phyloP scores from a whole-genome alignment of 35 echinoderm and acorn worm species.

The Anneissia japonica region DNA sequence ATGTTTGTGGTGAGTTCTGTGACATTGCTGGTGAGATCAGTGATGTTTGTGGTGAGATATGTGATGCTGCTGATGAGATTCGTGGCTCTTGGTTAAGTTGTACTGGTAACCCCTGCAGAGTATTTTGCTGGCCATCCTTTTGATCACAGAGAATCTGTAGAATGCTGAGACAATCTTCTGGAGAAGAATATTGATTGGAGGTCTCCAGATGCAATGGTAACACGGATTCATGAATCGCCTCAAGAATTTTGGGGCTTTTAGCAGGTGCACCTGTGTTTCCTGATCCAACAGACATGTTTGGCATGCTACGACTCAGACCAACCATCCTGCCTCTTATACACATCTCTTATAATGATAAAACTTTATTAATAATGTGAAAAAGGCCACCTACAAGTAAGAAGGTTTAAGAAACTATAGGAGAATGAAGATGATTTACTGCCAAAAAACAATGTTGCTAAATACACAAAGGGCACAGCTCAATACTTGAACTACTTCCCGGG shows the following conservation, averaged over 20 bases:
- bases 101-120: not conserved
- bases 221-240: too few relatives aligned
- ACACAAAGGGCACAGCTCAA: too few relatives aligned
- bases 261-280: not conserved
- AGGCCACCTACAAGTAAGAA: too few relatives aligned
- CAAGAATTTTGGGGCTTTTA: too few relatives aligned
- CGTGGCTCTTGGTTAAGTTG: not conserved
- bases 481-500: too few relatives aligned
- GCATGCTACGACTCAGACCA: not conserved
- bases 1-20: not conserved
- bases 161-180: not conserved
- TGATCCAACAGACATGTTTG: not conserved
- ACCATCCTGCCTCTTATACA: not conserved
- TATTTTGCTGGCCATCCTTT: not conserved
- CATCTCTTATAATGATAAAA: too few relatives aligned
- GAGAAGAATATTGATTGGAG: not conserved
- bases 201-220: too few relatives aligned
- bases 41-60: not conserved
- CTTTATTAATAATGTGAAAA: too few relatives aligned
- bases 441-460: too few relatives aligned
- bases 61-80: not conserved
- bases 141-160: not conserved
- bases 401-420: too few relatives aligned
- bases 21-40: not conserved
- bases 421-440: too few relatives aligned